Conservation (phyloP, 2,113 vertebrate species). For the Chionodraco myersi region DNA sequence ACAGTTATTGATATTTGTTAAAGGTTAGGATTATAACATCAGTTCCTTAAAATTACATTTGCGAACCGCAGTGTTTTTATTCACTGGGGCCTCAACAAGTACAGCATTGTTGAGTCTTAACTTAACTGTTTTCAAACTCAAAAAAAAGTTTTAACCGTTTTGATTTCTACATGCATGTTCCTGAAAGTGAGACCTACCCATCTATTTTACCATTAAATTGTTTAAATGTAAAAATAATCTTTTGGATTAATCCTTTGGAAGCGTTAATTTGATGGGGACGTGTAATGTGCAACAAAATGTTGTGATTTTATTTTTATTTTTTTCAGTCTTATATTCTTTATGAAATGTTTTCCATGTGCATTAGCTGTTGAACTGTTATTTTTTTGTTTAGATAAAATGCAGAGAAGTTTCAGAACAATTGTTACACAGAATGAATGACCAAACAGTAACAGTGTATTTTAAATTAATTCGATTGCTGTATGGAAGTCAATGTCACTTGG, state of each 20-base stretch:
- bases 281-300: conserved; percentile 81
- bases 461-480: conserved; percentile 18
- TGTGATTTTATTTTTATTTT: conserved; percentile 73
- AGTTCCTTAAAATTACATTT: background rate
- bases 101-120: too few species aligned
- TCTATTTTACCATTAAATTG: conserved; percentile 37
- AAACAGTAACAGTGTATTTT: conserved; percentile 42
- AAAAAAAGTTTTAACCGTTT: too few species aligned
- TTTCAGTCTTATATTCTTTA: conserved; percentile 70
- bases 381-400: conserved; percentile 68
- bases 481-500: conserved; percentile 57
- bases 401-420: conserved; percentile 42
- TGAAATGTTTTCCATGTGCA: conserved; percentile 71
- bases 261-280: conserved; percentile 83
- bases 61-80: background rate
- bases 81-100: too few species aligned
- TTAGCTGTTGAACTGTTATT: conserved; percentile 74
- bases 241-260: conserved; percentile 65
- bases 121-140: too few species aligned
- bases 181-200: conserved; percentile 71
- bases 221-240: conserved; percentile 6
- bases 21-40: background rate
- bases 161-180: conserved; percentile 32
- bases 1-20: background rate
- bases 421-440: conserved; percentile 57